Evolutionary conservation across 1,140 invertebrate species (phyloP).

Genomic region (Sinella curviseta): DNA sequence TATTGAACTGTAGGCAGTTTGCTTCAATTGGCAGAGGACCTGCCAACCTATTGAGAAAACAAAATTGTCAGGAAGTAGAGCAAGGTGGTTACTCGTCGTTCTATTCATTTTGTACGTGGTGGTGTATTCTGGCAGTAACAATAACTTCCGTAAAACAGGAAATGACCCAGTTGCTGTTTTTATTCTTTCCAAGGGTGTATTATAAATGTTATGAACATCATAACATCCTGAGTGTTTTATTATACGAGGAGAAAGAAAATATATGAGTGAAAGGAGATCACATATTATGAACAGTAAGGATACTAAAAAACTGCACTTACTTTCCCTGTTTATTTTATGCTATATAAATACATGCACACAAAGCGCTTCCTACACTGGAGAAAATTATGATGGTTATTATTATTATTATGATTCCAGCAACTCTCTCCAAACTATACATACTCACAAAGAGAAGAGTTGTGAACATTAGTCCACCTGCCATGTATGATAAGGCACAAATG

Average conservation of each 20-base stretch:
- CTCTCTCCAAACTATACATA: background rate
- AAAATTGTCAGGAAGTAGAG: background rate
- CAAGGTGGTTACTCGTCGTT: background rate
- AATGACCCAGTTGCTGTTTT: constrained; percentile 13
- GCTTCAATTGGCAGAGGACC: too few relatives aligned
- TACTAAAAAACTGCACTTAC: too few relatives aligned
- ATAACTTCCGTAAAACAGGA: constrained; percentile 17
- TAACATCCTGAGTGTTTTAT: background rate
- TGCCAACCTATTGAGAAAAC: background rate
- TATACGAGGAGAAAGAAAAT: background rate
- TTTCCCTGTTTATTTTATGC: too few relatives aligned
- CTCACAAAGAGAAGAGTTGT: background rate
- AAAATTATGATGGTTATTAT: background rate
- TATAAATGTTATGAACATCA: background rate
- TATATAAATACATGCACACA: background rate
- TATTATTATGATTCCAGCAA: background rate
- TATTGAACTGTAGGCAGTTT: too few relatives aligned
- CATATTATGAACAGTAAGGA: too few relatives aligned
- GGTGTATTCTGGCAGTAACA: background rate
- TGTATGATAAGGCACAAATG: too few relatives aligned
- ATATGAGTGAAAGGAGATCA: too few relatives aligned
- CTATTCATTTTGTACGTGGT: background rate
- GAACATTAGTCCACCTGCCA: too few relatives aligned
- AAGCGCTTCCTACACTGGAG: background rate
- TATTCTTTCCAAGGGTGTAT: background rate